Evolutionary conservation across 2,797 vertebrate genomes (phyloP).

Genomic region (Tenualosa thibaudeaui): DNA sequence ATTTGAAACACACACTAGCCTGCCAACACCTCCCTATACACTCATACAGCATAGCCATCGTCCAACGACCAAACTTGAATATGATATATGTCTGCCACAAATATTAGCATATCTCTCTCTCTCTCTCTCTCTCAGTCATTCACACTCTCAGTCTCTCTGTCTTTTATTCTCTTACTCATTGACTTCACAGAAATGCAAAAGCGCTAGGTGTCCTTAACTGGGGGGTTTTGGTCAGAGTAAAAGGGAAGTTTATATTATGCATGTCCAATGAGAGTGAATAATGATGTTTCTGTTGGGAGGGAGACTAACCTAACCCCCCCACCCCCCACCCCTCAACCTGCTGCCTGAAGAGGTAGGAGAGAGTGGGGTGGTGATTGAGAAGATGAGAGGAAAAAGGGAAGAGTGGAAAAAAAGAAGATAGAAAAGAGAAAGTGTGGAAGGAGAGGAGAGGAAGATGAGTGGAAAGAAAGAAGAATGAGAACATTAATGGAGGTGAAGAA

Average conservation of each 20-base stretch:
- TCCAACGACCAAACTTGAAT: not conserved
- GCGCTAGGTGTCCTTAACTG: not conserved
- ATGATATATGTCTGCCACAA: not conserved
- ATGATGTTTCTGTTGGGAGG: slow-evolving; percentile 12
- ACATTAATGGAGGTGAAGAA: not conserved
- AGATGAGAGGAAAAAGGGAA: not conserved
- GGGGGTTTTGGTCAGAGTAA: not conserved
- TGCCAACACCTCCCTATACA: not conserved
- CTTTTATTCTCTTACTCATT: not conserved
- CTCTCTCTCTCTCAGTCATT: no score
- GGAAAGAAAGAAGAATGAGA: slow-evolving; percentile 9
- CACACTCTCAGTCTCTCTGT: no score
- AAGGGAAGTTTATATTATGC: not conserved
- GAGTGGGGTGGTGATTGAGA: not conserved
- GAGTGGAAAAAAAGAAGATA: not conserved
- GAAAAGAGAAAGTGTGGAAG: not conserved
- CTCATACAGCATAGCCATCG: not conserved
- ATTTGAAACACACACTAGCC: not conserved
- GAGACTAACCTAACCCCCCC: not conserved
- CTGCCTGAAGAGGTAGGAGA: not conserved
- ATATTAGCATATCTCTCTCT: not conserved
- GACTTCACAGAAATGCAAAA: not conserved
- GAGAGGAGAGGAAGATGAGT: not conserved
- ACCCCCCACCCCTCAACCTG: not conserved
- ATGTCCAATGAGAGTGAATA: not conserved